Base-by-base conservation (phyloP, 2,888 invertebrate genomes). In the Xanthia icteritia region DNA sequence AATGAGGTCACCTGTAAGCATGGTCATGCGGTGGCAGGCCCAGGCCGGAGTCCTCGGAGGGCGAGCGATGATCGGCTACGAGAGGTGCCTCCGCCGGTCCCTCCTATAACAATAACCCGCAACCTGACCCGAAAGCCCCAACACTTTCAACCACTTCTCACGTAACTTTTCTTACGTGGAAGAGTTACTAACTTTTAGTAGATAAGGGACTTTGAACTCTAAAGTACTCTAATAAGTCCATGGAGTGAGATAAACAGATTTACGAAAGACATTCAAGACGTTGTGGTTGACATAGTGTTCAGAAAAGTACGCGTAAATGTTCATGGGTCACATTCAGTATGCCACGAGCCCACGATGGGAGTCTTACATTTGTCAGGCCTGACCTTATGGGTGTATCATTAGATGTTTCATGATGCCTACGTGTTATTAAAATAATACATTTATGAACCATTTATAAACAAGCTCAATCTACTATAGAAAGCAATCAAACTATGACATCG, bases 21-120 rank as follows among this genome's bases (percentile, higher is more conserved):
- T 97, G 97, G 96, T 98, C 98, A 92, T 97, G 97, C 94, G 97
- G 97, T 94, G 98, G 98, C 97, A 99, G 97, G 95, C 99, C 99
- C 95, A 99, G 98, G 94, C 99, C 99, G 96, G 99, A 99, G 97
- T 99, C 99, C 97, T 99, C 99, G 95, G 99, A 99, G 90, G 99
- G 99, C 93, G 98, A 98, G 94, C 98, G 98, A 96, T 97, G 97
- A 94, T 98, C 98, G 94, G 98, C 98, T 95, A 92, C 97, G 96
- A 97, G 97, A 94, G 96, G 96, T 94, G 93, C 97, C 94, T 95
- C 96, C 92, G 94, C 95, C 92, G 96, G 95, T 94, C 94, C 97
- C 95, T 97, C 96, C 94, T 96, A 97, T 94, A 96, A 96, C 96
- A 97, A 96, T 96, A 95, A 96, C 97, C 97, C 97, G 96, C 92